Evolutionary conservation across 30 jellyfish, hydroid and myxozoan species (phyloP).

Genomic region (Hydractinia symbiolongicarpus): DNA sequence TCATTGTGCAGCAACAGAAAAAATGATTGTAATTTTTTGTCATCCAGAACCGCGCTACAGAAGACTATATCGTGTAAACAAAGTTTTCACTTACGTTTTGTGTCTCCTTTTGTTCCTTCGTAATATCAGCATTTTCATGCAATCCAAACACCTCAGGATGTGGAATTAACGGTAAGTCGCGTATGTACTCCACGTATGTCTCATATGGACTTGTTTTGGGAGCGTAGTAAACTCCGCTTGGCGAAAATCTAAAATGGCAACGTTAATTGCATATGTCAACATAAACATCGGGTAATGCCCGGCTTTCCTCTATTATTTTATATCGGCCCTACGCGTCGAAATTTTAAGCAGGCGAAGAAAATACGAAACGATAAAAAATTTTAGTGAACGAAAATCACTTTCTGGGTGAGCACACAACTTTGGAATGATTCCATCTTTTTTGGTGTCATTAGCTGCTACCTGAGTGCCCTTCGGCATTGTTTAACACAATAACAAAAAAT

Average conservation of each 20-base stretch:
- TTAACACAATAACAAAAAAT: too few relatives aligned
- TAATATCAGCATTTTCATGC: slow-evolving; percentile 97
- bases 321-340: background rate
- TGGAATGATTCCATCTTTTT: too few relatives aligned
- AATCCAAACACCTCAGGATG: slow-evolving; percentile 97
- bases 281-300: background rate
- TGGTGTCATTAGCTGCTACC: too few relatives aligned
- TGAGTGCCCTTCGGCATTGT: too few relatives aligned
- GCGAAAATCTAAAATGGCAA: slow-evolving; percentile 64
- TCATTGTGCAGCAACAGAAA: too few relatives aligned
- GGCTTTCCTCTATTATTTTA: background rate
- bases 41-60: too few relatives aligned
- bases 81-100: slow-evolving; percentile 60
- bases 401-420: too few relatives aligned
- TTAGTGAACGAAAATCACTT: too few relatives aligned
- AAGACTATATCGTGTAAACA: too few relatives aligned
- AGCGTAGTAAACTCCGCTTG: slow-evolving; percentile 92
- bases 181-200: slow-evolving; percentile 63
- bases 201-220: slow-evolving; percentile 78
- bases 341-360: background rate
- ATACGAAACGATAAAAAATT: too few relatives aligned
- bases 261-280: background rate
- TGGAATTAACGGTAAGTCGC: slow-evolving; percentile 82
- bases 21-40: too few relatives aligned
- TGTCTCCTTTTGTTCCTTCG: slow-evolving; percentile 96